Percentiles rank a stretch among this genome's conserved stretches.
These are phyloP conservation scores for Samia ricini DNA, from an alignment of 1,140 invertebrate species.

Conservation along the genomic window DNA sequence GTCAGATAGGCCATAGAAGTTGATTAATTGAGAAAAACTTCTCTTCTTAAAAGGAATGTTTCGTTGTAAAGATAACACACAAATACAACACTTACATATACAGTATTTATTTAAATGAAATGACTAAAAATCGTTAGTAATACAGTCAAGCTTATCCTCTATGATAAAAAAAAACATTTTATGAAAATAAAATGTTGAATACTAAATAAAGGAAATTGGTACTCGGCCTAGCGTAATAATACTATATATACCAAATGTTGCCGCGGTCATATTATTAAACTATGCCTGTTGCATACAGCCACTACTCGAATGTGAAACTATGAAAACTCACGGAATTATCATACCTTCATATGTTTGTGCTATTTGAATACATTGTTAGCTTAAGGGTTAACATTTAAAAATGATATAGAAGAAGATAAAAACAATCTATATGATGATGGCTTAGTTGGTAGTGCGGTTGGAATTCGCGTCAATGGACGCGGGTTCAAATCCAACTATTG, in stretches of 20 bases:
- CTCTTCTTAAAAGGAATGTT: no score
- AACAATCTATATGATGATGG: no score
- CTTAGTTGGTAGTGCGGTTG: no score
- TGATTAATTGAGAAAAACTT: no score
- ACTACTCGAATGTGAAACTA: slow-evolving; percentile 10
- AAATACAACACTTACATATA: no score
- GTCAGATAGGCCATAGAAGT: no score
- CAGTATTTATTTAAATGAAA: neutral
- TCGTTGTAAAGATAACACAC: no score
- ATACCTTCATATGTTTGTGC: neutral
- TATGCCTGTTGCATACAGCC: slow-evolving; percentile 14
- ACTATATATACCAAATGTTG: slow-evolving; percentile 16
- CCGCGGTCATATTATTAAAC: slow-evolving; percentile 15
- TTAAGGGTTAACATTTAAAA: no score
- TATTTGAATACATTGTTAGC: no score
- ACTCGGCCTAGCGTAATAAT: neutral
- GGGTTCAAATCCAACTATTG: no score
- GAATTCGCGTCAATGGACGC: no score
- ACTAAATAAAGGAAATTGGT: neutral
- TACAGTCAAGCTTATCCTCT: neutral
- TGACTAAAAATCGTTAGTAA: neutral
- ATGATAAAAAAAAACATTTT: neutral
- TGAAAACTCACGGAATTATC: slow-evolving; percentile 8
- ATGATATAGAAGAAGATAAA: no score
- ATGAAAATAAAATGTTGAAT: neutral